Evolutionary conservation across 2,113 vertebrate species (phyloP), one percentile per base, ranked within the genome.

Genomic region (Ondatra zibethicus): DNA sequence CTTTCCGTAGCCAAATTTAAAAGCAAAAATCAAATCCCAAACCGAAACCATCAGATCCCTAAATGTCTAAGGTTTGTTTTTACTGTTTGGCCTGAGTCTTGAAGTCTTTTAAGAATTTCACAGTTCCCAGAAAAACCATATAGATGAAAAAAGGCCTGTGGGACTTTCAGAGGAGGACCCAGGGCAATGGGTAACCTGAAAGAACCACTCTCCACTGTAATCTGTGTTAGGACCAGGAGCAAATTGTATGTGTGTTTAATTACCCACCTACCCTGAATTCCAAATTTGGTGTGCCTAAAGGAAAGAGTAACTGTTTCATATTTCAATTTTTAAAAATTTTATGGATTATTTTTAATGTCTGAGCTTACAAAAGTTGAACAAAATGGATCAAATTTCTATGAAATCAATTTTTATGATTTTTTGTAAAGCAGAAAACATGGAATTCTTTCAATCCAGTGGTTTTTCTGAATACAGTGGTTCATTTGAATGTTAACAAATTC

Each of bases 361-460:
- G 63, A 6, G 1, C 42, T 93, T 92, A 91, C 81, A 31, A 88
- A 84, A 66, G 7, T 86, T 95, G 72, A 92, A 42, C 27, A 80
- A 96, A 96, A 90, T n/a, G 87, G 39, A 89, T 88, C n/a, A 77
- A 72, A 92, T 97, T 96, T 94, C 76, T 55, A 82, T 91, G 72
- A 91, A 63, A 93, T 95, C 52, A 13, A 55, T 92, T 90, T 92
- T 89, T 80, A 63, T 88, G 91, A 97, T 96, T 17, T 84, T 85
- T 92, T 73, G 88, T 92, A 95, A 96, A 93, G 89, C 85, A 92
- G 93, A 95, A 96, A 93, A 94, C 77, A 50, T 47, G 70, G 45
- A 93, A 77, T 88, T 31, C 68, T 96, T 95, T 92, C 47, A 90
- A 45, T n/a, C 16, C 14, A 88, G 77, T 42, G 50, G 25, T 95